Evolutionary conservation across 2,888 invertebrate species (phyloP).

Genomic region (Cephus pygmeus): DNA sequence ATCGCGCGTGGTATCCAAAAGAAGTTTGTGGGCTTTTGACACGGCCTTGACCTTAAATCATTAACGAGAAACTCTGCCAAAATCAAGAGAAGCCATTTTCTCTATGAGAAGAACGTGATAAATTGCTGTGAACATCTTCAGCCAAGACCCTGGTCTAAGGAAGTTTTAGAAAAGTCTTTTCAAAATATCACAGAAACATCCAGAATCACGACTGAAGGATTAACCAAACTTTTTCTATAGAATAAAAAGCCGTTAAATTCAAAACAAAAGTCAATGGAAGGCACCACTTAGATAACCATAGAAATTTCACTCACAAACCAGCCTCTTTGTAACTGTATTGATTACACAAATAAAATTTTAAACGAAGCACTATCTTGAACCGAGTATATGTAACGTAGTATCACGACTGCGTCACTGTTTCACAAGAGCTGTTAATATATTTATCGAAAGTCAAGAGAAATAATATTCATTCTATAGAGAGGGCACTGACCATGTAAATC

Average conservation of each 20-base stretch:
- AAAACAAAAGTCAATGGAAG: background rate
- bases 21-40: background rate
- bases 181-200: background rate
- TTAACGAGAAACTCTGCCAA: background rate
- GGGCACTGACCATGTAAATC: slow-evolving; percentile 48
- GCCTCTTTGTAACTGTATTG: background rate
- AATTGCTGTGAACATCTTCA: background rate
- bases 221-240: background rate
- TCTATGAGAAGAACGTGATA: background rate
- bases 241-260: background rate
- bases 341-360: background rate
- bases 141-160: background rate
- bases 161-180: background rate
- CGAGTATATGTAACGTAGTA: background rate
- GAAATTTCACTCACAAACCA: background rate
- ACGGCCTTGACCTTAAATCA: background rate
- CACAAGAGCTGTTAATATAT: background rate
- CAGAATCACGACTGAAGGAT: background rate
- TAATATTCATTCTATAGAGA: background rate
- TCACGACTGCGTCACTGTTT: background rate
- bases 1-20: background rate
- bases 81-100: background rate
- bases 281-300: background rate
- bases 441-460: background rate
- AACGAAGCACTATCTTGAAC: background rate